Base-by-base conservation (phyloP, 2,113 vertebrate genomes). In the Nettapus auritus region DNA sequence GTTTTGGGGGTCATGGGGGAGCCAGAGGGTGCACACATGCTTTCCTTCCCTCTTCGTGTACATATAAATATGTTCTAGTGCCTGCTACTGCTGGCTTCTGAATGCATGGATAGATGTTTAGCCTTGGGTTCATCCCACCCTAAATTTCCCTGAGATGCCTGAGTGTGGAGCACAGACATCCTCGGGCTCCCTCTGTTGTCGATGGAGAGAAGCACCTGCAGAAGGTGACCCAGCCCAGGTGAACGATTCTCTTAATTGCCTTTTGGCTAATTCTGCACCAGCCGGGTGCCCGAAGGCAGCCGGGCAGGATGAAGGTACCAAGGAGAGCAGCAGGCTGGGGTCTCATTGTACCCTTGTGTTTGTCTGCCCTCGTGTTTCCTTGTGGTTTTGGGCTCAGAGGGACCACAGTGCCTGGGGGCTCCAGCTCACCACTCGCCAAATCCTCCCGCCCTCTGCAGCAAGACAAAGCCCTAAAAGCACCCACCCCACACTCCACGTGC, bases 101-200 rank as follows among this genome's bases (percentile, higher is more conserved):
- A 82, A 23, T 0, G 1, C 33, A 50, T 82, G 84, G 23, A 31
- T 59, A 71, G 34, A 82, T 87, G 40, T 71, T 81, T 82, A 82
- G 73, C 46, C 25, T 71, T 21, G 63, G 68, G 75, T 86, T 83
- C 46, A 75, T 89, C 52, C 52, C 89, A 86, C 38, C 77, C 81
- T 64, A 13, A 36, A 56, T 78, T 76, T 94, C 81, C 89, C 90
- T 53, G 90, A 93, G 80, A 80, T 92, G 42, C 79, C 71, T 21
- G 68, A 2, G 42, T 60, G 42, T 22, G 77, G 26, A 93, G 92
- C 77, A 89, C 53, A 64, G 48, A 7, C 89, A 87, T 94, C 66
- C 91, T 94, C 2, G 89, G 93, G 94, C 96, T 97, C 95, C 96
- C 96, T 96, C 96, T 97, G 91, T 95, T 96, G 95, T 94, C 8